These are phyloP conservation scores for Cyphomyrus discorhynchus DNA, from an alignment of 2,113 vertebrate genomes.

Conservation along the genomic window DNA sequence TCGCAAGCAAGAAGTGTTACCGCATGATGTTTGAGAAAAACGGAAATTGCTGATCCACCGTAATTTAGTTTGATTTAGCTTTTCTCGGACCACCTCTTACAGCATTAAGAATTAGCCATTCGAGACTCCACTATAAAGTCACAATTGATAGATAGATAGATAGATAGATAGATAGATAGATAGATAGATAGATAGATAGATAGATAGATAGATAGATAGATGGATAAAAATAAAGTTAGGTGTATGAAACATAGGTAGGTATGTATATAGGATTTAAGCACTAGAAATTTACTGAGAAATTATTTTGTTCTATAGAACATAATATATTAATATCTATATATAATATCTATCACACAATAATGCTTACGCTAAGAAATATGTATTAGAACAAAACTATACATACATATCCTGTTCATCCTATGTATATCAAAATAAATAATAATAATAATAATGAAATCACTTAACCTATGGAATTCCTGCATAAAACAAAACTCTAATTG, in stretches of 20 bases:
- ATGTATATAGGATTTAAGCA: not conserved
- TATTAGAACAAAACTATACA: not conserved
- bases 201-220: not conserved
- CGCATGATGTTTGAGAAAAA: not conserved
- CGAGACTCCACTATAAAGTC: not conserved
- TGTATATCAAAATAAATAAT: not conserved
- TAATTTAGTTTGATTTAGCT: not conserved
- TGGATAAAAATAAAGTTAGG: no score
- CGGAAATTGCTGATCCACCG: not conserved
- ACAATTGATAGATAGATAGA: not conserved
- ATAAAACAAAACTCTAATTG: not conserved
- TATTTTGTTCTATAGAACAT: not conserved
- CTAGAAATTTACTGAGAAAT: not conserved
- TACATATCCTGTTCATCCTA: not conserved
- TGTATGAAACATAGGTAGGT: no score
- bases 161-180: not conserved
- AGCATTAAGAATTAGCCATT: not conserved
- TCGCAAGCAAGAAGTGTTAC: not conserved
- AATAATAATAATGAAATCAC: not conserved
- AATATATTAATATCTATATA: not conserved
- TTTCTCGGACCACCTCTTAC: not conserved
- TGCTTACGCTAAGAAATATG: not conserved
- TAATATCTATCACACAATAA: not conserved
- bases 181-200: not conserved
- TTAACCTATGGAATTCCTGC: not conserved